A percentile compares a stretch with the other conserved stretches of the same genome.
phyloP scores from a whole-genome alignment of 2,113 vertebrate genomes.

The Oriolus oriolus region DNA sequence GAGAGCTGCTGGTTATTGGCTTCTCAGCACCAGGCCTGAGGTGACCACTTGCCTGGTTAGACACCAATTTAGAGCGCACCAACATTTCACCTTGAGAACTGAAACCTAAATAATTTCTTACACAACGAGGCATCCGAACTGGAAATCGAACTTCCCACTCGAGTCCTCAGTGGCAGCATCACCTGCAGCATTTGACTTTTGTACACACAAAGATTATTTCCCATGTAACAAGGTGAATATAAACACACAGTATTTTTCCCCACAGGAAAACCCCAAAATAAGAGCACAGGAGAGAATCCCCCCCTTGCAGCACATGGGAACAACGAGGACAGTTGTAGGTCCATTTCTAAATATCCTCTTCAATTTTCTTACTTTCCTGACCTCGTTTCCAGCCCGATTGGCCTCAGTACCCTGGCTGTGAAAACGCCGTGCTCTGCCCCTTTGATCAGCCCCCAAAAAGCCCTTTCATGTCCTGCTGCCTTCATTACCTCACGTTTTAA shows the following conservation, averaged over 20 bases:
- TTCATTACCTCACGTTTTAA: conserved; percentile 44
- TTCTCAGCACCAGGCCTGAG: background rate
- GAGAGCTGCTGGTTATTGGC: background rate
- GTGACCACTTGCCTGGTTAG: background rate
- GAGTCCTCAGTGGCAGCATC: background rate
- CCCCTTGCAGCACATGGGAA: background rate
- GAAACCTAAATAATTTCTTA: background rate
- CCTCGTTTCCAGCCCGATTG: background rate
- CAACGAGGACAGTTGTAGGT: background rate
- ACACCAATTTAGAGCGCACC: background rate
- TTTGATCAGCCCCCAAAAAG: conserved; percentile 39
- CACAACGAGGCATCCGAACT: background rate
- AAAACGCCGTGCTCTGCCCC: background rate
- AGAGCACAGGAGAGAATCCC: background rate
- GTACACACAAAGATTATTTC: background rate
- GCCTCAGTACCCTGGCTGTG: background rate
- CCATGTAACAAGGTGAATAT: background rate
- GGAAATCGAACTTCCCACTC: background rate
- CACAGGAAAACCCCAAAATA: background rate
- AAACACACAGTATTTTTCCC: background rate
- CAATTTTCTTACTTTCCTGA: background rate
- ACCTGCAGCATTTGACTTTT: background rate
- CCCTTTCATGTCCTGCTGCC: conserved; percentile 41
- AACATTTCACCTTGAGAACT: background rate
- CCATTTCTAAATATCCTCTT: background rate